Evolutionary conservation across 2,888 invertebrate species (phyloP), one percentile per base, ranked within the genome.

Genomic region (Dolichopus griseipennis): DNA sequence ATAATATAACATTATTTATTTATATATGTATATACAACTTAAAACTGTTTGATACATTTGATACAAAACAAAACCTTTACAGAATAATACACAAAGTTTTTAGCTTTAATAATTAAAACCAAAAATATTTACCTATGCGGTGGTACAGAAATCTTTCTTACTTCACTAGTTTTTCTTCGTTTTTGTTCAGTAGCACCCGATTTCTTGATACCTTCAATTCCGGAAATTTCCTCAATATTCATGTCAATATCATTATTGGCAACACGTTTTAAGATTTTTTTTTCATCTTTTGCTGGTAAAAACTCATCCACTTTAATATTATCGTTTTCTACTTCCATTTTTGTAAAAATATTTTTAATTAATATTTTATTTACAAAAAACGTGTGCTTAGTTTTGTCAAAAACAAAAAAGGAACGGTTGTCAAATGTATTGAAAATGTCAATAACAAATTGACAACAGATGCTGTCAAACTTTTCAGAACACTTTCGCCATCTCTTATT

Each of bases 71-170:
- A 9, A 37, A 37, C 12, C 8, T 37, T n/a, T n/a, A n/a, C n/a
- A n/a, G n/a, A n/a, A n/a, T n/a, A n/a, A n/a, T n/a, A n/a, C n/a
- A n/a, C n/a, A n/a, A n/a, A n/a, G n/a, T n/a, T n/a, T n/a, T 37
- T 37, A 37, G 4, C 12, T 37, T 37, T 27, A 2, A 27, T 4
- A 5, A 27, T 27, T 27, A 27, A 27, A 27, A 27, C 2, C 2
- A 27, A 27, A 37, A 20, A 21, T 65, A 65, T 74, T 74, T 80
- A 86, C 86, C 86, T 89, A 79, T 99, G 93, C 7, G 92, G 85
- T 18, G 99, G 99, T n/a, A 99, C 95, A 9, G 92, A 83, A 61
- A 99, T 83, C 83, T 90, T 90, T 72, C 90, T 83, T 78, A 88
- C 83, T 77, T 88, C 88, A 63, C 82, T 81, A 70, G 83, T 85